phyloP scores from a whole-genome alignment of 2,113 vertebrate species.

The Leptodactylus fuscus region DNA sequence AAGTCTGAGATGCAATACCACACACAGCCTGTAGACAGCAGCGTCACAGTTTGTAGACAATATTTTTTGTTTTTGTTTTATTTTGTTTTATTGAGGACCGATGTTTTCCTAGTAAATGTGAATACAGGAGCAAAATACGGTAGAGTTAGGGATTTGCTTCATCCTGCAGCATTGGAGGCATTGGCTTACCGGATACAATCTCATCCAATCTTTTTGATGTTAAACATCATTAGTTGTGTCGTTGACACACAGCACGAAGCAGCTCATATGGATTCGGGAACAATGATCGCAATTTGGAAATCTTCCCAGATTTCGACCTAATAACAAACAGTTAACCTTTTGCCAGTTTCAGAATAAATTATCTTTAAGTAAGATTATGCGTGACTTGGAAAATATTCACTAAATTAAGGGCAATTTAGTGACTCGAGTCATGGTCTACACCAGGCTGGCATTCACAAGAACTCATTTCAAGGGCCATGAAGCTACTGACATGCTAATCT shows the following conservation, averaged over 20 bases:
- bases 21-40: no score
- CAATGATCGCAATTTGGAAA: conserved; percentile 26
- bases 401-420: conserved; percentile 19
- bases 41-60: no score
- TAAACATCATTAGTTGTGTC: not conserved
- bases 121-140: no score
- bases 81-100: no score
- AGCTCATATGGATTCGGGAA: conserved; percentile 6
- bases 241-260: conserved; percentile 8
- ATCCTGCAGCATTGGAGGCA: not conserved
- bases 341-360: conserved; percentile 28
- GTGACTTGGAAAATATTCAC: conserved; percentile 10
- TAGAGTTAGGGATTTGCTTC: no score
- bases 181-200: no score
- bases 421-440: not conserved
- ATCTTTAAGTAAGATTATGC: not conserved
- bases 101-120: no score
- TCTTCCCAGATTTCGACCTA: conserved; percentile 23
- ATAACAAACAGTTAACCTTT: conserved; percentile 39
- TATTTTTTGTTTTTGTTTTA: no score
- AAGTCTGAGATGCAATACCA: no score
- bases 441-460: not conserved
- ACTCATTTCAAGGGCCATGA: not conserved
- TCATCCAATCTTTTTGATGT: not conserved
- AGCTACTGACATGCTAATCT: not conserved